A percentile compares a stretch with the other conserved stretches of the same genome.
phyloP scores from a whole-genome alignment of 2,797 vertebrate species.

The Pipistrellus pipistrellus region DNA sequence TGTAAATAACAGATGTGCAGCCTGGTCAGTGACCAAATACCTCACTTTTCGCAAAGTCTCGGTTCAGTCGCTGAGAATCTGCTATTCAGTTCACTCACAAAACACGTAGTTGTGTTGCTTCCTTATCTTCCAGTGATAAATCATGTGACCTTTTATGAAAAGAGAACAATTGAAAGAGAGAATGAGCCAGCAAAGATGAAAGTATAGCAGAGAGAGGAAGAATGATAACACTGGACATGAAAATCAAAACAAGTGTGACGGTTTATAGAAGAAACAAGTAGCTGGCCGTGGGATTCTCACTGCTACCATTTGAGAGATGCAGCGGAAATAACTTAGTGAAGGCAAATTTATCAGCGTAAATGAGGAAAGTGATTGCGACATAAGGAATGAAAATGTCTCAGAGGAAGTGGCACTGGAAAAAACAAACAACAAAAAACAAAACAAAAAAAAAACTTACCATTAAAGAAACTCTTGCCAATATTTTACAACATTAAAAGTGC shows the following conservation, averaged over 20 bases:
- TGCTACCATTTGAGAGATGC: not conserved
- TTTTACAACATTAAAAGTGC: not conserved
- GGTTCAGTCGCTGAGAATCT: not conserved
- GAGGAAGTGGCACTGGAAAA: not conserved
- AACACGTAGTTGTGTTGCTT: not conserved
- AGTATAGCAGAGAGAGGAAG: conserved; percentile 11
- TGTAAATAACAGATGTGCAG: not conserved
- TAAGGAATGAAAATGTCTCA: not conserved
- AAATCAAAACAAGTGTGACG: not conserved
- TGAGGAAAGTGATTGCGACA: not conserved
- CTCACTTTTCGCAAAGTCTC: not conserved
- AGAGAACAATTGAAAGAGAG: not conserved
- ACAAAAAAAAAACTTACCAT: not conserved
- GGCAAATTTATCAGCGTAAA: not conserved
- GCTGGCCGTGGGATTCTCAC: not conserved
- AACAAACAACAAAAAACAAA: not conserved
- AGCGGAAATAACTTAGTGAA: not conserved
- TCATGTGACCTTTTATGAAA: not conserved
- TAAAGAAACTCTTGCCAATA: not conserved
- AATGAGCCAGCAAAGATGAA: not conserved
- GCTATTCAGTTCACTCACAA: not conserved
- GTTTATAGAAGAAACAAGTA: not conserved
- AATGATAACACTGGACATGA: not conserved
- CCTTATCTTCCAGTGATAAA: not conserved
- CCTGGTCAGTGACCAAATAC: not conserved